Percentiles rank a stretch among this genome's conserved stretches.
phyloP scores from a whole-genome alignment of 2,113 vertebrate species.

The Pachyramphus minor region DNA sequence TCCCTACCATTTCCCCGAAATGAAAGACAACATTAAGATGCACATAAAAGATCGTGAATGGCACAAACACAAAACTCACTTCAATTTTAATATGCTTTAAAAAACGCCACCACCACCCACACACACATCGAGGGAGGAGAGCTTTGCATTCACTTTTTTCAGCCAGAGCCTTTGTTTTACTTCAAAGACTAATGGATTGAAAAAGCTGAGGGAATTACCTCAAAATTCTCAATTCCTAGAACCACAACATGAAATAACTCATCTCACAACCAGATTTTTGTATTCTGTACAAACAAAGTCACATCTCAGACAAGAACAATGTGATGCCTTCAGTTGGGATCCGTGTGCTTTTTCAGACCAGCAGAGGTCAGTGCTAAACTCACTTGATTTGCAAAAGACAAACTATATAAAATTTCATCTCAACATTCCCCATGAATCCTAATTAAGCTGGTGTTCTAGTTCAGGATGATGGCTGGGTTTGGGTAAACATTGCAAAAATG shows the following conservation, averaged over 20 bases:
- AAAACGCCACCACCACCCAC: not conserved
- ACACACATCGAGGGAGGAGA: not conserved
- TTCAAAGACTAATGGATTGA: not conserved
- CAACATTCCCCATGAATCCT: not conserved
- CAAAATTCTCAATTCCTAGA: not conserved
- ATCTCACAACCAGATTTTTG: not conserved
- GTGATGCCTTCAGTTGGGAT: not conserved
- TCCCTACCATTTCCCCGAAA: not conserved
- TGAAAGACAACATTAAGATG: not conserved
- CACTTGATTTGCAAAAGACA: not conserved
- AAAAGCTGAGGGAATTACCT: not conserved
- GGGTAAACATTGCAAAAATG: not conserved
- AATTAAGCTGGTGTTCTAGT: not conserved
- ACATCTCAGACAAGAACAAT: not conserved
- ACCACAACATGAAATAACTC: not conserved
- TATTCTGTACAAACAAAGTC: not conserved
- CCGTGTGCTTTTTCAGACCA: not conserved
- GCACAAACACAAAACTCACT: not conserved
- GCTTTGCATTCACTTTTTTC: not conserved
- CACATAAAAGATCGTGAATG: not conserved
- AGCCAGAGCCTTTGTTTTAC: not conserved
- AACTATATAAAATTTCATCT: not conserved
- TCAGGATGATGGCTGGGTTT: not conserved
- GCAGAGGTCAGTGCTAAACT: not conserved
- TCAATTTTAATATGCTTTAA: not conserved